Evolutionary conservation across 2,113 vertebrate genomes (phyloP).

Genomic region (Phalacrocorax pelagicus): DNA sequence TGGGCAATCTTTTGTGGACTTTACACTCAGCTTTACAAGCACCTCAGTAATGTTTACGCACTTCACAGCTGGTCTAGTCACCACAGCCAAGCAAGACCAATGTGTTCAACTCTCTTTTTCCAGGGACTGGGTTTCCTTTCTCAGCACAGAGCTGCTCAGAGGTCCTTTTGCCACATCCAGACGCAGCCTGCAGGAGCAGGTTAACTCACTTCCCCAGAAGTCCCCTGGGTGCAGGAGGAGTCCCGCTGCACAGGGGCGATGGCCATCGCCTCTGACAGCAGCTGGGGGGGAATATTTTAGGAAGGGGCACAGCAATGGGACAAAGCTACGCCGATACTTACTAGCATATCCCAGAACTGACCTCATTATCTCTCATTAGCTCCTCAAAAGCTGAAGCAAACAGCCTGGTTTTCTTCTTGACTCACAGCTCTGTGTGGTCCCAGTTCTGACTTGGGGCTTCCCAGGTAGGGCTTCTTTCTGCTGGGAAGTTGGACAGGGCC

Average conservation of each 20-base stretch:
- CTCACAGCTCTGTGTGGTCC: not conserved
- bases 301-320: not conserved
- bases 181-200: not conserved
- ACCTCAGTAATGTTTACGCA: not conserved
- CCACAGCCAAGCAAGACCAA: not conserved
- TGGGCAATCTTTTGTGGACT: too few relatives aligned
- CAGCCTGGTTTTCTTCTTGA: not conserved
- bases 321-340: not conserved
- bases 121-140: not conserved
- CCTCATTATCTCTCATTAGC: not conserved
- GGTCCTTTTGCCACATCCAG: not conserved
- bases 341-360: not conserved
- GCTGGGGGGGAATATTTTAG: not conserved
- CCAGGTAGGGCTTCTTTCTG: not conserved
- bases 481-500: not conserved
- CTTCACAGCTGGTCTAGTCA: not conserved
- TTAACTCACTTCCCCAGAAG: not conserved
- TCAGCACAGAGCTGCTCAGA: not conserved
- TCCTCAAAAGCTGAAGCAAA: not conserved
- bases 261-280: not conserved
- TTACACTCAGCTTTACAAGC: not conserved
- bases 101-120: not conserved
- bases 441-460: not conserved
- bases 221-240: not conserved
- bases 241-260: too few relatives aligned